Conservation (phyloP, 2,113 vertebrate species). For the Gnathonemus longibarbis region DNA sequence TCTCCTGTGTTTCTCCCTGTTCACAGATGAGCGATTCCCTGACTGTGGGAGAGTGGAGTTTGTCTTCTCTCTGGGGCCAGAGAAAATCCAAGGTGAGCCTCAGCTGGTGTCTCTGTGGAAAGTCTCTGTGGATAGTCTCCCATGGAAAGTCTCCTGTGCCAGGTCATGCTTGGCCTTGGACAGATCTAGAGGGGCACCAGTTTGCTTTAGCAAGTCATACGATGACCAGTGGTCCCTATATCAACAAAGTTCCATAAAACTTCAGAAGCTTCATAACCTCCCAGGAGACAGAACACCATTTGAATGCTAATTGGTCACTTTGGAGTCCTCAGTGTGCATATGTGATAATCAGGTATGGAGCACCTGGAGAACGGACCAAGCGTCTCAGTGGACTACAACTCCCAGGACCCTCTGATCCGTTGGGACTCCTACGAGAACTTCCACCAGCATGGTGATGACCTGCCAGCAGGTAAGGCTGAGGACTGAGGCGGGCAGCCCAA, state of each 20-base stretch:
- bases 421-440: conserved; percentile 97
- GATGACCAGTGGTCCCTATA: not conserved
- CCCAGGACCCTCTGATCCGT: conserved; percentile 86
- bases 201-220: not conserved
- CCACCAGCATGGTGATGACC: conserved; percentile 71
- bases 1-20: conserved; percentile 20
- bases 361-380: conserved; percentile 90
- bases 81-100: conserved; percentile 88
- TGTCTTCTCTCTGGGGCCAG: conserved; percentile 91
- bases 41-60: conserved; percentile 98
- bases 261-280: not conserved
- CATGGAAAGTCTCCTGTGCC: not conserved
- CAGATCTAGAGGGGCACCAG: not conserved
- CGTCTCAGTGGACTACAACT: conserved; percentile 94
- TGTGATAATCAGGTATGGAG: conserved; percentile 71
- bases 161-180: not conserved
- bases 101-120: not conserved
- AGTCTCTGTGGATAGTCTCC: not conserved
- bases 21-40: conserved; percentile 88
- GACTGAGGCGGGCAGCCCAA: not conserved
- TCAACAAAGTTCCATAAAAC: not conserved
- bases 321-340: not conserved
- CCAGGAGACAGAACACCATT: not conserved
- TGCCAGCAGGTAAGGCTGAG: conserved; percentile 64
- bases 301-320: not conserved